A percentile compares a stretch with the other conserved stretches of the same genome.
These are phyloP conservation scores for Leptosomus discolor DNA, from an alignment of 2,113 vertebrate species.

Conservation along the genomic window DNA sequence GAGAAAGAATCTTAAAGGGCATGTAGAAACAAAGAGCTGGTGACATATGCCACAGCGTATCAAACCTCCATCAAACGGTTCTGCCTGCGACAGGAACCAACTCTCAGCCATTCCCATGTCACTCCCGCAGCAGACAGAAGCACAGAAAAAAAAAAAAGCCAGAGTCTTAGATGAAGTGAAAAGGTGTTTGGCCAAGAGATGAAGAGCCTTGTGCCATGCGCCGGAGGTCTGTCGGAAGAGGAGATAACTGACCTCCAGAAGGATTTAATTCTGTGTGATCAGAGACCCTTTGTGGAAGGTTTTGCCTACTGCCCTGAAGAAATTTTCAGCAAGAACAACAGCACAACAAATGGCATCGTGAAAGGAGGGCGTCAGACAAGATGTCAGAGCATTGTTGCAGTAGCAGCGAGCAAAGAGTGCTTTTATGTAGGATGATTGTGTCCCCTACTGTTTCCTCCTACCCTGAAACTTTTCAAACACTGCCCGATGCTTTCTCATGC, in stretches of 20 bases:
- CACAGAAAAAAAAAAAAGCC: not conserved
- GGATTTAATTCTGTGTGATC: not conserved
- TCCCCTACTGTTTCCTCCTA: not conserved
- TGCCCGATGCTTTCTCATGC: not conserved
- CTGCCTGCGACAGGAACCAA: not conserved
- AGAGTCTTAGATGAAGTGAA: not conserved
- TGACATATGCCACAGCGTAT: not conserved
- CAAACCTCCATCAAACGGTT: not conserved
- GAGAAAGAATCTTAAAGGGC: not conserved
- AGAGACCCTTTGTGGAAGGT: not conserved
- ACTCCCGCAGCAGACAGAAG: not conserved
- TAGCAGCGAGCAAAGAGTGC: not conserved
- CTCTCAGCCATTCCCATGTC: not conserved
- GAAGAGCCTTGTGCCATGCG: fast-evolving
- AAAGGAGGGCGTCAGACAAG: not conserved
- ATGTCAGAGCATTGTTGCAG: not conserved
- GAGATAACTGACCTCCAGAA: not conserved
- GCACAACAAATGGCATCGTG: not conserved
- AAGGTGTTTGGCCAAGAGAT: not conserved
- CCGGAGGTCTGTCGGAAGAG: not conserved
- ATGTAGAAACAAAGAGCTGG: not conserved
- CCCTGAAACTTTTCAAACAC: not conserved
- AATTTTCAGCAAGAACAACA: not conserved
- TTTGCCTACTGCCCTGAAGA: not conserved
- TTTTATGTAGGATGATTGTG: not conserved